These are phyloP conservation scores for Coturnix japonica DNA, from an alignment of 2,113 vertebrate species.

Conservation along the genomic window DNA sequence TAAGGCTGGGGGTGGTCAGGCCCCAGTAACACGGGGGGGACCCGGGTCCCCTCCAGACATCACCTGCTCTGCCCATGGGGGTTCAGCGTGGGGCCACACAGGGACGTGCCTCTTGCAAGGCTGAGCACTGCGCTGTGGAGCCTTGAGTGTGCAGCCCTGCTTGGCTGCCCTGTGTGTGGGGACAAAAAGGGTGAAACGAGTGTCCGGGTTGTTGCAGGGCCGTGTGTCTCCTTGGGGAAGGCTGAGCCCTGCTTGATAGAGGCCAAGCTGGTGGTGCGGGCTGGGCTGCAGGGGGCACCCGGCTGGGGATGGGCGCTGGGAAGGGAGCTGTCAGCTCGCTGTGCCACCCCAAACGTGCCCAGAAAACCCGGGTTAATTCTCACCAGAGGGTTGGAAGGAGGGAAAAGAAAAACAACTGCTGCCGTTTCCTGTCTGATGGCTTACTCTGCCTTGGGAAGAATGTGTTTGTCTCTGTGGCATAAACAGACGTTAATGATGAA, in stretches of 20 bases:
- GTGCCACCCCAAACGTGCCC: background rate
- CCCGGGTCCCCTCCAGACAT: background rate
- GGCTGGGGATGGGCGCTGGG: background rate
- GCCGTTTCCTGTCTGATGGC: constrained; percentile 61
- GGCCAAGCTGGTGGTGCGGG: background rate
- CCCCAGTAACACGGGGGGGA: rapidly evolving
- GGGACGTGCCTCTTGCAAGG: background rate
- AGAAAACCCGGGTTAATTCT: constrained; percentile 29
- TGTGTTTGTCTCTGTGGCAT: background rate
- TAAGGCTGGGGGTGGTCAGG: constrained; percentile 30
- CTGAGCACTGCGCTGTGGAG: rapidly evolving
- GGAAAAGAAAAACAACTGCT: background rate
- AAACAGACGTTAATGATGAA: constrained; percentile 48
- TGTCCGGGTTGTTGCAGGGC: constrained; percentile 42
- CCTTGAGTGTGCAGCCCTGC: background rate
- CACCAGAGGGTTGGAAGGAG: constrained; percentile 24
- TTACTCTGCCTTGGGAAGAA: constrained; percentile 40
- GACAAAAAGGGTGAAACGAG: constrained; percentile 53
- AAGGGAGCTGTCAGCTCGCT: background rate
- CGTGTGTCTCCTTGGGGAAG: constrained; percentile 5
- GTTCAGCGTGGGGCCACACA: background rate
- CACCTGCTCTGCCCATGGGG: rapidly evolving
- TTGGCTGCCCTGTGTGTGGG: background rate
- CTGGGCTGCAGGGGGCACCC: rapidly evolving
- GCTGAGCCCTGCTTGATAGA: background rate